Base-by-base conservation (phyloP, 2,888 invertebrate species). In the Apamea anceps region DNA sequence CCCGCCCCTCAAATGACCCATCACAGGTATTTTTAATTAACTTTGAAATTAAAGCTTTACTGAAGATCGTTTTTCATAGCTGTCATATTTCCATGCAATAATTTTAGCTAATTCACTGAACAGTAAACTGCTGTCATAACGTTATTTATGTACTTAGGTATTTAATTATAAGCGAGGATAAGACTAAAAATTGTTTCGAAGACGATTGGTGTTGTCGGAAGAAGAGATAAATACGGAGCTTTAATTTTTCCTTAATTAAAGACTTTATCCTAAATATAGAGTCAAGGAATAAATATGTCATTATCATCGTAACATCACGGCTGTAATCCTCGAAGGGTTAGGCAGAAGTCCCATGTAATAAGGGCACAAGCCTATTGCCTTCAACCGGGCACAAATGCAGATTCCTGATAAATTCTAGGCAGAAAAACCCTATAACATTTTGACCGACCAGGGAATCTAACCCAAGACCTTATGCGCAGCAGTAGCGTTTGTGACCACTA, bases 21-120 rank as follows among this genome's bases (percentile, higher is more conserved):
- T 84, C 85, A 84, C 85, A 87, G 85, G 85, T 85, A 85, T 86
- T 85, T 85, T 87, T 84, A 87, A 85, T 87, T 87, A 85, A 85
- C 80, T 87, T 87, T 54, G 71, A 74, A 87, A 84, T 87, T 87
- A 76, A 79, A 79, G 63, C 72, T 74, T 62, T 67, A 74, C 72
- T 67, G 75, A 71, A 76, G 80, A 80, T 79, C 84, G 84, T 87
- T 87, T 74, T 79, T 85, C 87, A 85, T 87, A 76, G 21, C 84
- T 83, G 85, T 83, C 85, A 86, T 76, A 76, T 67, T 37, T 66
- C 37, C 72, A 83, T 79, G 87, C 66, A 86, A 76, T 85, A 86
- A 84, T 82, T 86, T 77, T 73, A 76, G 72, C 72, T 77, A 86
- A 86, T 82, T 84, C 72, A 70, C 65, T 85, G 79, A 71, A 81